Evolutionary conservation across 2,113 vertebrate species (phyloP).

Genomic region (Caloenas nicobarica): DNA sequence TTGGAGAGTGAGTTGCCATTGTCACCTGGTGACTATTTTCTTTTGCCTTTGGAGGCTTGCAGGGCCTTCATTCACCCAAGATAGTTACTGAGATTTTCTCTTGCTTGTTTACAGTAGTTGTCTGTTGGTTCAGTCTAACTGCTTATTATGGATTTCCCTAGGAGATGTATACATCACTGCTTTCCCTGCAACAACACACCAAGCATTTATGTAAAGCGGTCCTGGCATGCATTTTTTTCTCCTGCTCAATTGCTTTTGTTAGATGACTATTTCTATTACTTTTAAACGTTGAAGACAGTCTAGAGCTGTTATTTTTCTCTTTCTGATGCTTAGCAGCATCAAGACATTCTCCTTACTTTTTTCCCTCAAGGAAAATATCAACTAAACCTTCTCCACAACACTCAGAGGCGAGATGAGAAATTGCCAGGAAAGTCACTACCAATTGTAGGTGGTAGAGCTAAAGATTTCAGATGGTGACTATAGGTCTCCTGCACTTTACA

Average conservation of each 20-base stretch:
- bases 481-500: background rate
- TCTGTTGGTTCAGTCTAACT: background rate
- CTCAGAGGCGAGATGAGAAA: background rate
- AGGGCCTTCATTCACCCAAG: background rate
- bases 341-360: background rate
- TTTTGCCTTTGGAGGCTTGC: background rate
- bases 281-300: background rate
- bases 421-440: background rate
- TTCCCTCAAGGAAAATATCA: background rate
- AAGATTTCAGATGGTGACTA: background rate
- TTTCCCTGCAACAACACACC: background rate
- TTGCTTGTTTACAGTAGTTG: background rate
- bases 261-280: background rate
- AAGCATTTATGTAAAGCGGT: background rate
- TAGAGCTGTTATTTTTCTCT: background rate
- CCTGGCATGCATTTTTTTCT: background rate
- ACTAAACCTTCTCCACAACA: background rate
- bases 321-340: background rate
- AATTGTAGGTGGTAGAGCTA: background rate
- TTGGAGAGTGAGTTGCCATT: background rate
- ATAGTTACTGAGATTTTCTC: background rate
- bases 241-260: background rate
- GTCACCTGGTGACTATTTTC: background rate
- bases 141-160: background rate
- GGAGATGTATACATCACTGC: background rate